Evolutionary conservation across 2,113 vertebrate species (phyloP).

Genomic region (Chitala chitala): DNA sequence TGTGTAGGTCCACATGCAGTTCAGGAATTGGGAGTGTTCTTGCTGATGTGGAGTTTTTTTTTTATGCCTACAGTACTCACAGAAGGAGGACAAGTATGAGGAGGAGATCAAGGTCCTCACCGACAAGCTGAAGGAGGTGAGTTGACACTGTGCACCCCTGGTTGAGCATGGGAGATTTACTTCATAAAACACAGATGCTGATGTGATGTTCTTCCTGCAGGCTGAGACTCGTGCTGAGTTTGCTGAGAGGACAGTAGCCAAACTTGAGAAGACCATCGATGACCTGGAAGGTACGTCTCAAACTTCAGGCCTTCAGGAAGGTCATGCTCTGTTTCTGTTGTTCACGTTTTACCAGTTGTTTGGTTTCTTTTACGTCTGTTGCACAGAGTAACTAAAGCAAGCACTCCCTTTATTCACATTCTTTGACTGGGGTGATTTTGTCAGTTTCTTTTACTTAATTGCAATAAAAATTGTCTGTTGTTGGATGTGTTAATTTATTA

Average conservation of each 20-base stretch:
- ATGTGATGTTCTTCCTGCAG: conserved; percentile 50
- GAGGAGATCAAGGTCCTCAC: conserved; percentile 98
- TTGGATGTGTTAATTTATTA: too few species aligned
- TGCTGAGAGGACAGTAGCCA: conserved; percentile 95
- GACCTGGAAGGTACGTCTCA: conserved; percentile 91
- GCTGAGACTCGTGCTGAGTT: conserved; percentile 98
- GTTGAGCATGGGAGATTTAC: not conserved
- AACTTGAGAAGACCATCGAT: conserved; percentile 98
- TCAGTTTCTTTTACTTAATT: too few species aligned
- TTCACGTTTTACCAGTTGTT: too few species aligned
- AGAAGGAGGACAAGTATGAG: conserved; percentile 98
- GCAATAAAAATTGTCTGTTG: too few species aligned
- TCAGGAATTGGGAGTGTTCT: not conserved
- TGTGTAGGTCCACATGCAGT: not conserved
- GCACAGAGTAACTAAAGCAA: too few species aligned
- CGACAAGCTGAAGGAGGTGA: conserved; percentile 98
- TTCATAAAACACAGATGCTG: not conserved
- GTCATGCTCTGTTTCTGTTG: too few species aligned
- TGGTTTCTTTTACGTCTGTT: too few species aligned
- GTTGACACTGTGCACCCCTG: conserved; percentile 20
- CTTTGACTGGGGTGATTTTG: not conserved
- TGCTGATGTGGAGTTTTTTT: conserved; percentile 26
- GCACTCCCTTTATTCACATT: not conserved
- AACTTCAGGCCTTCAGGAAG: too few species aligned
- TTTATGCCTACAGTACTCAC: conserved; percentile 81